Evolutionary conservation across 2,888 invertebrate genomes (phyloP).

Genomic region (Sinelater perroti): DNA sequence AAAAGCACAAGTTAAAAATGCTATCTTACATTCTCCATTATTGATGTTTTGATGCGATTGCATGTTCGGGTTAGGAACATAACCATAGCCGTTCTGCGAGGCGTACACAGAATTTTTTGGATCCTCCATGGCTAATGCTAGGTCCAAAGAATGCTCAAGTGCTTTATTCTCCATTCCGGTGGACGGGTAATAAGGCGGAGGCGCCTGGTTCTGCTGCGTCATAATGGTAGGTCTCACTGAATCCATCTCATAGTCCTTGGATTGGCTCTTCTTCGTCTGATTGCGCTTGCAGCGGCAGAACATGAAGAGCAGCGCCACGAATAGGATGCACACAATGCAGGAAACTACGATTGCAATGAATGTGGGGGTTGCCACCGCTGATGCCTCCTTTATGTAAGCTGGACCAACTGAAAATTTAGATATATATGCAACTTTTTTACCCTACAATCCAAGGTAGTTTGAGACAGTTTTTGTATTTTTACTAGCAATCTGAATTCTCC

Average conservation of each 20-base stretch:
- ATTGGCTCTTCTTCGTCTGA: constrained; percentile 82
- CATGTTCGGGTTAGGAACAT: constrained; percentile 74
- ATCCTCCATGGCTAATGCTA: constrained; percentile 83
- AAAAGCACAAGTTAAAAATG: background rate
- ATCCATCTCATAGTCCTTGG: constrained; percentile 92
- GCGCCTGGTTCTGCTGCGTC: constrained; percentile 86
- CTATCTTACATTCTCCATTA: constrained; percentile 80
- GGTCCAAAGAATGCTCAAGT: constrained; percentile 87
- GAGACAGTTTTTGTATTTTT: too few relatives aligned
- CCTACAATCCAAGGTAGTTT: too few relatives aligned
- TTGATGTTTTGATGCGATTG: constrained; percentile 76
- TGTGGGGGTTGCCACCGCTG: constrained; percentile 79
- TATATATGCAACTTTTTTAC: too few relatives aligned
- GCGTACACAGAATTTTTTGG: constrained; percentile 86
- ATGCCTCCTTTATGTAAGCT: constrained; percentile 81
- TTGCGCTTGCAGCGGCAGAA: constrained; percentile 87
- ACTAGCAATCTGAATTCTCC: too few relatives aligned
- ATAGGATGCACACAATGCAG: constrained; percentile 81
- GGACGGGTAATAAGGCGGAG: constrained; percentile 89
- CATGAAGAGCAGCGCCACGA: constrained; percentile 78
- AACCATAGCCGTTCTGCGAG: constrained; percentile 85
- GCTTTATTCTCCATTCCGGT: constrained; percentile 92
- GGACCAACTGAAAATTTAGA: constrained; percentile 79
- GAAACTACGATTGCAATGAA: constrained; percentile 81
- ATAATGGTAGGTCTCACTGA: constrained; percentile 85